Base-by-base conservation (phyloP, 2,888 invertebrate genomes). In the Eremobia ochroleuca region DNA sequence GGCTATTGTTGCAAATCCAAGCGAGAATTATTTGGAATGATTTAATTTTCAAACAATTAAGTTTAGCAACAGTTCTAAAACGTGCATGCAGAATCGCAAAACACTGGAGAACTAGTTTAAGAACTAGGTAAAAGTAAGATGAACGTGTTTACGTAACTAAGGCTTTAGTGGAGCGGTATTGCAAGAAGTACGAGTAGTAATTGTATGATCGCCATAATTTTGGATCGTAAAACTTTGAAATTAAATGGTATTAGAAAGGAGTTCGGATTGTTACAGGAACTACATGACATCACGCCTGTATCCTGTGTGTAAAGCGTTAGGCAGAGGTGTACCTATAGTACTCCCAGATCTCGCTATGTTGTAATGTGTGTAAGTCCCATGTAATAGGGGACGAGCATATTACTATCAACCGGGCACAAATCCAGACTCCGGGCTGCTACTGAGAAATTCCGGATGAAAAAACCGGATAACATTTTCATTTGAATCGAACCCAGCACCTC, bases 1-100 rank as follows among this genome's bases (percentile, higher is more conserved):
- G 49, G 2, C 15, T 34, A 5, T 15, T 1, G 13, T 43, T 58
- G n/a, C 21, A 66, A 76, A 70, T 66, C n/a, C 6, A 43, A 49
- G 13, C 40, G 15, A 58, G 55, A 66, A 70, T 67, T 70, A 67
- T 66, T 76, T 58, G 18, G 64, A 79, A 77, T 77, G 28, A 25
- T 64, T 74, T 70, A 28, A 79, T 73, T 68, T 68, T 1, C 0
- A 69, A 71, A 69, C 65, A 81, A 83, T 74, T 81, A 74, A 71
- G 31, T 81, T 84, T 43, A 28, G 58, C n/a, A 75, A 72, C 40
- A 62, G 52, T 65, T 43, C 40, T 58, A 43, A 13, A 73, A 68
- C 73, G 37, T 72, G 82, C 83, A 65, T 69, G 61, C 58, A 73
- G 69, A 73, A 82, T 85, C 81, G 80, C 73, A 59, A 83, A 88